phyloP scores from a whole-genome alignment of 2,888 invertebrate genomes.

The Mythimna albipuncta region DNA sequence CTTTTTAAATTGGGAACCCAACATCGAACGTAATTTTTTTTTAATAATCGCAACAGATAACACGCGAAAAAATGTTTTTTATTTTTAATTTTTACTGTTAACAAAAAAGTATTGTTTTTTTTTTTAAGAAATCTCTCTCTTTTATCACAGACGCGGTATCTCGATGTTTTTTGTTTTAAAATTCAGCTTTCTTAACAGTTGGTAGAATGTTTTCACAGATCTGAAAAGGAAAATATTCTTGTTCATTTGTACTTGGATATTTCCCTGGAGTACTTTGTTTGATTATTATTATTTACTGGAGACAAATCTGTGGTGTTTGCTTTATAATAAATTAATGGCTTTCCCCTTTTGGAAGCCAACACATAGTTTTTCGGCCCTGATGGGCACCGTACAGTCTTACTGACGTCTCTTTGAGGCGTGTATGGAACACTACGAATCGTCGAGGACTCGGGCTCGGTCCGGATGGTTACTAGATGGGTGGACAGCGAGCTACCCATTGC shows the following conservation, averaged over 20 bases:
- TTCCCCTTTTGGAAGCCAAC: no score
- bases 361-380: no score
- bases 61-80: conserved; percentile 76
- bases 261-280: conserved; percentile 65
- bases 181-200: conserved; percentile 60
- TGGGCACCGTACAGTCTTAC: no score
- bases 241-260: conserved; percentile 44
- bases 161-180: conserved; percentile 74
- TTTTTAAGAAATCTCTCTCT: conserved; percentile 70
- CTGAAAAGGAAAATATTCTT: conserved; percentile 71
- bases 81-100: conserved; percentile 51
- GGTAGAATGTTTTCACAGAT: conserved; percentile 66
- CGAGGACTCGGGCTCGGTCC: no score
- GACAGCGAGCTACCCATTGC: no score
- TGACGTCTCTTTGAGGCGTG: no score
- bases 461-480: no score
- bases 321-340: conserved; percentile 6
- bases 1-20: conserved; percentile 82
- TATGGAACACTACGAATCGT: no score
- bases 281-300: conserved; percentile 12
- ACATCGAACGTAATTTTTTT: conserved; percentile 83
- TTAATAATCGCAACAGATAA: conserved; percentile 82
- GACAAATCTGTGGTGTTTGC: conserved; percentile 19
- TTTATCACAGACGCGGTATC: conserved; percentile 80
- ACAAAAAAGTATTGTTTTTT: conserved; percentile 63